Percentiles rank a stretch among this genome's conserved stretches.
phyloP scores from a whole-genome alignment of 2,797 vertebrate genomes.

The Lophotriccus pileatus region DNA sequence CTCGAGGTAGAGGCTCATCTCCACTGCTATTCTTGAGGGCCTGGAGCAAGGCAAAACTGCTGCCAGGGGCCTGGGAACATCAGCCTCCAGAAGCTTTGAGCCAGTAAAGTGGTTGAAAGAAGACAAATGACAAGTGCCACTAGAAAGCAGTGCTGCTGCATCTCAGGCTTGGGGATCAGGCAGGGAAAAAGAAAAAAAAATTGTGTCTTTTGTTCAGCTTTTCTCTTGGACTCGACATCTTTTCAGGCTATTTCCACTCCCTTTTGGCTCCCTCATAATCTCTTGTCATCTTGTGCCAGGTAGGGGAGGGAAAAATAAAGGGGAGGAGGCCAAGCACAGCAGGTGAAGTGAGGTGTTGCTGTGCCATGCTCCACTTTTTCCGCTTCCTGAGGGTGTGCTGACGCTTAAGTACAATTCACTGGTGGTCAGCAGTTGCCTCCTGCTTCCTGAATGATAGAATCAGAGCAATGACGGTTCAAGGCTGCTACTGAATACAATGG shows the following conservation, averaged over 20 bases:
- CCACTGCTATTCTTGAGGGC: neutral
- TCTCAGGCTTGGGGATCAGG: neutral
- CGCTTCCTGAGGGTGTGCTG: neutral
- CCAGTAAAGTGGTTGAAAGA: neutral
- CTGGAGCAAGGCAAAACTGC: neutral
- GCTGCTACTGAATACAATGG: conserved; percentile 21
- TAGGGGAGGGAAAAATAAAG: neutral
- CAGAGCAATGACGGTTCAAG: conserved; percentile 21
- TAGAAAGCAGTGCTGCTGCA: neutral
- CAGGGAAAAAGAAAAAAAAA: neutral
- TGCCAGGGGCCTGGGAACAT: neutral
- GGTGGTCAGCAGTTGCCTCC: conserved; percentile 26
- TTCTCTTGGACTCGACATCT: neutral
- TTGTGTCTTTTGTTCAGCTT: neutral
- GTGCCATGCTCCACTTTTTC: conserved; percentile 15
- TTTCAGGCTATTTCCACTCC: neutral
- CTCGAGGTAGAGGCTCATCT: neutral
- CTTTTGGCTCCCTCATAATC: neutral
- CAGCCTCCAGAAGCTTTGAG: neutral
- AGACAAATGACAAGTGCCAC: neutral
- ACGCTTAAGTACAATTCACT: neutral
- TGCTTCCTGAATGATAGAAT: conserved; percentile 48
- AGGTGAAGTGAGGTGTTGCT: conserved; percentile 22
- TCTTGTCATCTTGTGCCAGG: conserved; percentile 2
- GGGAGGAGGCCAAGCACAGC: conserved; percentile 13